Percentiles rank a stretch among this genome's conserved stretches.
These are phyloP conservation scores for Endotricha flammealis DNA, from an alignment of 2,888 invertebrate genomes.

Conservation along the genomic window DNA sequence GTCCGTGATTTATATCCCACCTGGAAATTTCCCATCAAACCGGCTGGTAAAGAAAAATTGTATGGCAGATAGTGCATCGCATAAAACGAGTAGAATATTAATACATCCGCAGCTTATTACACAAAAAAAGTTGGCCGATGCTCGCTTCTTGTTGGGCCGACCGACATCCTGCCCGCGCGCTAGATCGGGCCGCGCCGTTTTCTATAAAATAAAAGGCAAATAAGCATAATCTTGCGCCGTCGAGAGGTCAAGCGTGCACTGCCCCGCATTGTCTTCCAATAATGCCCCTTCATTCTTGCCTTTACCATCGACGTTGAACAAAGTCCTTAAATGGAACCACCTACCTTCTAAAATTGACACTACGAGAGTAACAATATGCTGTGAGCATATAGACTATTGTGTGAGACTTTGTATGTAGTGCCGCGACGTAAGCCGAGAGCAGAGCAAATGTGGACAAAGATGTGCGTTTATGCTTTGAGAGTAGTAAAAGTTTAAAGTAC, in stretches of 20 bases:
- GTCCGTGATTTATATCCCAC: conserved; percentile 8
- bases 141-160: conserved; percentile 39
- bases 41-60: conserved; percentile 14
- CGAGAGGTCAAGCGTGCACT: conserved; percentile 55
- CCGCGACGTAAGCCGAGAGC: background rate
- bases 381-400: conserved; percentile 38
- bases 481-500: too few species aligned
- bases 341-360: conserved; percentile 53
- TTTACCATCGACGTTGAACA: conserved; percentile 35
- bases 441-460: background rate
- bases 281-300: conserved; percentile 29
- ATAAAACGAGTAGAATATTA: conserved; percentile 39
- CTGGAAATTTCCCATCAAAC: conserved; percentile 19
- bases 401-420: conserved; percentile 43
- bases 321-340: conserved; percentile 32
- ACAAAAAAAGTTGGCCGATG: conserved; percentile 45
- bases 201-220: conserved; percentile 63
- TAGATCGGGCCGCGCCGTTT: conserved; percentile 34
- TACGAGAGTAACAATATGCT: conserved; percentile 31
- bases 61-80: conserved; percentile 25
- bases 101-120: conserved; percentile 48
- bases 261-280: conserved; percentile 55
- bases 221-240: conserved; percentile 44
- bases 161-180: conserved; percentile 40
- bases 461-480: background rate